These are phyloP conservation scores for Acrocephalus scirpaceus DNA, from an alignment of 2,797 vertebrate species.

Conservation along the genomic window DNA sequence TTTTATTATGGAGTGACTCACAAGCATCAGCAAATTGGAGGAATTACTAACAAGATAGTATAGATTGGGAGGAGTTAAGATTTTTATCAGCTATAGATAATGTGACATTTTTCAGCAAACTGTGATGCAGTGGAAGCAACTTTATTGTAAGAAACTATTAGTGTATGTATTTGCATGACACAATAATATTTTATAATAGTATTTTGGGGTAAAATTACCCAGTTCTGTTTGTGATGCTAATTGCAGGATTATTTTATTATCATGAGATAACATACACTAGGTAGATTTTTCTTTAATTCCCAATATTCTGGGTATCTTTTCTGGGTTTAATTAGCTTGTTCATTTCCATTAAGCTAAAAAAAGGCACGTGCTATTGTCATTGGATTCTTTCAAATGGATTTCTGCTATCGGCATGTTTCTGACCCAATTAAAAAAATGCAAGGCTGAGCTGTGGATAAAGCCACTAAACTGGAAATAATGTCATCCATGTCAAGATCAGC, in stretches of 20 bases:
- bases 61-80: background rate
- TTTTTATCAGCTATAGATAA: background rate
- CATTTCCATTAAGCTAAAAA: slow-evolving; percentile 50
- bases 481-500: background rate
- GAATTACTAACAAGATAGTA: background rate
- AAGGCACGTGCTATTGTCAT: slow-evolving; percentile 38
- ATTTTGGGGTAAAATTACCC: background rate
- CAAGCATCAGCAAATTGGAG: background rate
- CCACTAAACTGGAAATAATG: slow-evolving; percentile 58
- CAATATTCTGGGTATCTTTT: slow-evolving; percentile 6
- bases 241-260: background rate
- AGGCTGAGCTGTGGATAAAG: slow-evolving; percentile 43
- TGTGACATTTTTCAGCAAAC: background rate
- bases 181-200: background rate
- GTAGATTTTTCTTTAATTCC: slow-evolving; percentile 22
- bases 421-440: slow-evolving; percentile 66
- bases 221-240: background rate
- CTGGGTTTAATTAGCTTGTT: slow-evolving; percentile 49
- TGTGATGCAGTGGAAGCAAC: background rate
- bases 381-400: slow-evolving; percentile 70
- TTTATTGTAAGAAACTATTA: background rate
- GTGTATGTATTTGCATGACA: background rate
- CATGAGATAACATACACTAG: background rate
- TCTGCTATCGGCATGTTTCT: slow-evolving; percentile 67
- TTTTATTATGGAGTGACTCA: background rate